A percentile compares a stretch with the other conserved stretches of the same genome.
These are phyloP conservation scores for Pituophis catenifer DNA, from an alignment of 2,113 vertebrate genomes.

Conservation along the genomic window DNA sequence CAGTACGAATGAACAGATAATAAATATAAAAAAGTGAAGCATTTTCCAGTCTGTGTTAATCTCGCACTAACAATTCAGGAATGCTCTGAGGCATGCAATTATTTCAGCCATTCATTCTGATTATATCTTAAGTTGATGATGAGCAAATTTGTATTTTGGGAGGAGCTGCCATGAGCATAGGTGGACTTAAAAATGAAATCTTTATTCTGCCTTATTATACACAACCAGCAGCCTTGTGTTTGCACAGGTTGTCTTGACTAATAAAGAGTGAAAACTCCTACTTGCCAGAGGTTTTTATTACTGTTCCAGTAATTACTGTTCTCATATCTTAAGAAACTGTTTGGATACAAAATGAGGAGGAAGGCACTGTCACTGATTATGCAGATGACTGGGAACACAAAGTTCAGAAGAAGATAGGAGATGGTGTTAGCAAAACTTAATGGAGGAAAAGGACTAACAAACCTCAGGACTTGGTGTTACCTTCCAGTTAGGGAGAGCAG, in stretches of 20 bases:
- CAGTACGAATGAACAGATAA: constrained; percentile 26
- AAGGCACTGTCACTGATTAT: constrained; percentile 18
- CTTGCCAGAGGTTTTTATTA: constrained; percentile 12
- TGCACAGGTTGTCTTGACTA: constrained; percentile 26
- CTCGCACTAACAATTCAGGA: constrained; percentile 45
- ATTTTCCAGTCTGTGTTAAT: constrained; percentile 22
- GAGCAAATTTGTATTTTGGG: constrained; percentile 36
- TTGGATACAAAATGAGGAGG: constrained; percentile 38
- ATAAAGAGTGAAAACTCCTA: constrained; percentile 21
- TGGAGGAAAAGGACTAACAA: neutral
- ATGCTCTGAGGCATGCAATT: constrained; percentile 35
- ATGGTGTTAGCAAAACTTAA: neutral
- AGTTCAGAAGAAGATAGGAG: neutral
- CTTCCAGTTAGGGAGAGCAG: neutral
- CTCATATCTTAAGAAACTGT: constrained; percentile 18
- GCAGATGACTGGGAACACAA: neutral
- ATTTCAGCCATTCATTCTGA: constrained; percentile 35
- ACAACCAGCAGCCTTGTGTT: constrained; percentile 10
- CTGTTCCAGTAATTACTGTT: constrained; percentile 28
- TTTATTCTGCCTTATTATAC: constrained; percentile 19
- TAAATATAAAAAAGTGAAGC: constrained; percentile 23
- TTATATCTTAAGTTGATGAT: constrained; percentile 36
- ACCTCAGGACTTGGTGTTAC: neutral
- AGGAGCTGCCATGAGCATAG: constrained; percentile 41
- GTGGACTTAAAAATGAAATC: constrained; percentile 30